Conservation (phyloP, 2,888 invertebrate genomes). For the Acanthoscelides obtectus region DNA sequence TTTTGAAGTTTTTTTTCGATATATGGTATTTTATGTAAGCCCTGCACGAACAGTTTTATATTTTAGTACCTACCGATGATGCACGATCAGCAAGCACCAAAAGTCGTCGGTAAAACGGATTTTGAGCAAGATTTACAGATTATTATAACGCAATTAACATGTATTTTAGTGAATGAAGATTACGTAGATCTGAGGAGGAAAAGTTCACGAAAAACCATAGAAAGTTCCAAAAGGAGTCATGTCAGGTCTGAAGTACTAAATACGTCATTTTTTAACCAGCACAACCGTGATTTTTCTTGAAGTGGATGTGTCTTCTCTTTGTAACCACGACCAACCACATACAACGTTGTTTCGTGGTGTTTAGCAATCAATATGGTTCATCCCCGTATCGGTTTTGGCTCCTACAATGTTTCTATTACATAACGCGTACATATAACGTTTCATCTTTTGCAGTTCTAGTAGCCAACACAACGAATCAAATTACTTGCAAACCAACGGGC, state of each 20-base stretch:
- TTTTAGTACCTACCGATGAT: not conserved
- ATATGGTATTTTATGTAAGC: not conserved
- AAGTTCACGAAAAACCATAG: constrained; percentile 9
- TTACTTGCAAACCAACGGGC: constrained; percentile 6
- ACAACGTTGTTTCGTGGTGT: too few relatives aligned
- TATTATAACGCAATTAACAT: not conserved
- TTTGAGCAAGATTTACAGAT: not conserved
- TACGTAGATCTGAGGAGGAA: constrained; percentile 24
- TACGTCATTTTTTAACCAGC: too few relatives aligned
- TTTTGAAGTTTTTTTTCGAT: not conserved
- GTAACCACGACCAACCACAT: too few relatives aligned
- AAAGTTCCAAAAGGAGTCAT: constrained; percentile 7
- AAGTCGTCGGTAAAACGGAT: constrained; percentile 18
- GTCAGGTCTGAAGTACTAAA: constrained; percentile 14
- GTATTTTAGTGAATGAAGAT: constrained; percentile 25
- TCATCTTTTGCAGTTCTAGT: not conserved
- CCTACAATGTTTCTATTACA: too few relatives aligned
- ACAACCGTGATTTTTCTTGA: too few relatives aligned
- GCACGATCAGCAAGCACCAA: constrained; percentile 7
- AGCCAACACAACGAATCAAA: not conserved
- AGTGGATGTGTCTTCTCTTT: too few relatives aligned
- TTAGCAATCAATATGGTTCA: too few relatives aligned
- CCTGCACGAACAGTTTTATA: too few relatives aligned
- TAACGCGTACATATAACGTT: too few relatives aligned
- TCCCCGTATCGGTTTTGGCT: too few relatives aligned